Base-by-base conservation (phyloP, 1,140 invertebrate species). In the Camponotus pennsylvanicus region DNA sequence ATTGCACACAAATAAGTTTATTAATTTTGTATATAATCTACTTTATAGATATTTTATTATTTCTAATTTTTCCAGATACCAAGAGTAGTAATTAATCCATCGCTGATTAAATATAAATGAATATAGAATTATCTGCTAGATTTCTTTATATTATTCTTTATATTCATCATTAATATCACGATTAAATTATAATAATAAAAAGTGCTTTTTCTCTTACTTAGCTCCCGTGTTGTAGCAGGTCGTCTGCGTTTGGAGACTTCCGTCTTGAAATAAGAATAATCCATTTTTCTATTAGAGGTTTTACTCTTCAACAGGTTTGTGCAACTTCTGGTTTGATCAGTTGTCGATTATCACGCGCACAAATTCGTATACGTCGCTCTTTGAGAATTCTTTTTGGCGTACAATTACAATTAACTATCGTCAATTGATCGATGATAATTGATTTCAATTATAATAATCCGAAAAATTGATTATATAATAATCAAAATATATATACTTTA, bases 241-340 rank as follows among this genome's bases (percentile, higher is more conserved):
- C 93, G 85, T 40, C 95, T 92, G 27, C 90, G 82, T 70, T 93
- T 95, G 0, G 94, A 92, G 32, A 93, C 78, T 6, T 95, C 92
- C 6, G 93, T 95, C 57, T 88, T 93, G 57, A 95, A 95, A 8
- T 91, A 71, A 11, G 92, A 90, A 69, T 93, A 95, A 85, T 95
- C 93, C 78, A 95, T 92, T 71, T 92, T 90, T n/a, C 21, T 75
- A 87, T 9, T 21, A 79, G 21, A 57, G 79, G 0, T 82, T 52
- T 18, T 52, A 52, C 76, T 18, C 42, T 45, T 3, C 5, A 21
- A 63, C 27, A 37, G n/a, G 13, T 55, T 1, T n/a, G 7, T 18
- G 32, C 1, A 76, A 8, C 3, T 15, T 15, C 4, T 27, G 3
- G 34, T 55, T 55, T 2, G 18, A 64, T 63, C 3, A 18, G 2